These are phyloP conservation scores for Stomatorhinus ivindoensis DNA, from an alignment of 2,113 vertebrate genomes.

Conservation along the genomic window DNA sequence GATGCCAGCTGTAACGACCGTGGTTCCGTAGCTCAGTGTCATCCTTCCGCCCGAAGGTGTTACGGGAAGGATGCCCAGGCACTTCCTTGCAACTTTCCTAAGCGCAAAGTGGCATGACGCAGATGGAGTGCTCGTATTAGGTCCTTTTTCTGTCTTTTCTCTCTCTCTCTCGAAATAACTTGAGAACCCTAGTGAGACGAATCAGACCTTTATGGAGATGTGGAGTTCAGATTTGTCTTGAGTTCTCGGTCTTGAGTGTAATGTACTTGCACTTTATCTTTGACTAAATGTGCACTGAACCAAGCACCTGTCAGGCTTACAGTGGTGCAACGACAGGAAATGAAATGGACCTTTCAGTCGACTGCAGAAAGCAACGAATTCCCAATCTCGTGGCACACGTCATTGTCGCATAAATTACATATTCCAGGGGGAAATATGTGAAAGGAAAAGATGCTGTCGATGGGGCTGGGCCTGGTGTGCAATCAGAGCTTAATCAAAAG, in stretches of 20 bases:
- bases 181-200: not conserved
- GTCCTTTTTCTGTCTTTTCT: not conserved
- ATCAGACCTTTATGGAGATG: not conserved
- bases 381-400: not conserved
- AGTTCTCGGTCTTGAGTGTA: not conserved
- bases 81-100: not conserved
- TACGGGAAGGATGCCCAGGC: not conserved
- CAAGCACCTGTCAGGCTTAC: not conserved
- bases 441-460: not conserved
- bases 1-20: constrained; percentile 58
- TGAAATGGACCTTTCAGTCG: not conserved
- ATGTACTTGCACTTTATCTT: not conserved
- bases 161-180: not conserved
- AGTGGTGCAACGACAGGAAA: not conserved
- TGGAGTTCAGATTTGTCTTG: not conserved
- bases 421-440: not conserved
- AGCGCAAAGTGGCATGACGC: not conserved
- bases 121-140: not conserved
- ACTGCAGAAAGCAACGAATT: not conserved
- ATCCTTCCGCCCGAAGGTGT: constrained; percentile 4
- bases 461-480: not conserved
- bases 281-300: not conserved
- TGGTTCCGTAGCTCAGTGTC: constrained; percentile 54
- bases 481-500: not conserved
- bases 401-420: not conserved